Conservation (phyloP, 2,113 vertebrate genomes). For the Colistium nudipinnis region DNA sequence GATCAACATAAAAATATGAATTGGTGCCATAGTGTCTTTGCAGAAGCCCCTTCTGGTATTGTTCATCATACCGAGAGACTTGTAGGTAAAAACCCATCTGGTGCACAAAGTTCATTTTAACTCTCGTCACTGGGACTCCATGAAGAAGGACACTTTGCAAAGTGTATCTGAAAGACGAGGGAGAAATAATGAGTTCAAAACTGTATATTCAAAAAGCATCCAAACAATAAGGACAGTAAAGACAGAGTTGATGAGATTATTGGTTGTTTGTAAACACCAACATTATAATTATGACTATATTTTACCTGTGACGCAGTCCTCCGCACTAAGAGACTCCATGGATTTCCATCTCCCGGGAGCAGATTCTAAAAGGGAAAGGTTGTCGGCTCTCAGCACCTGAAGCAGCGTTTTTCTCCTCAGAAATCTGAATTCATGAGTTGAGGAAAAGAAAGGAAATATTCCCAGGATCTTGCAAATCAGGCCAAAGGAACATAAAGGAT, state of each 20-base stretch:
- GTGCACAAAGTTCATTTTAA: background rate
- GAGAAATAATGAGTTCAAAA: background rate
- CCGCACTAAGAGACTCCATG: slow-evolving; percentile 69
- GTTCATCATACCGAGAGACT: too few relatives aligned
- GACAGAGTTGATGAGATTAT: background rate
- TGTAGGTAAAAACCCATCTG: too few relatives aligned
- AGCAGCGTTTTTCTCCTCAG: slow-evolving; percentile 84
- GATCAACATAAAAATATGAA: background rate
- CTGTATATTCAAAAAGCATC: background rate
- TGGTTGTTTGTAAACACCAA: background rate
- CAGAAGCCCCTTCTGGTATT: background rate
- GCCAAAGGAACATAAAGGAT: slow-evolving; percentile 77
- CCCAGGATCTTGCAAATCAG: background rate
- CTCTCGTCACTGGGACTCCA: slow-evolving; percentile 73
- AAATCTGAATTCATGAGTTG: slow-evolving; percentile 78
- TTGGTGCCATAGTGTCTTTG: background rate
- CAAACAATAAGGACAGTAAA: background rate
- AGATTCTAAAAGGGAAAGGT: slow-evolving; percentile 77
- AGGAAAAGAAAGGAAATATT: background rate
- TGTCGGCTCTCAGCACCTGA: slow-evolving; percentile 72
- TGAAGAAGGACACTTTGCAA: slow-evolving; percentile 86
- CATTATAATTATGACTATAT: background rate
- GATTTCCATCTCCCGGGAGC: slow-evolving; percentile 83
- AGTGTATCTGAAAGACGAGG: slow-evolving; percentile 81
- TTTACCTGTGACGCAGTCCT: slow-evolving; percentile 83